Evolutionary conservation across 2,113 vertebrate species (phyloP).

Genomic region (Pachypanchax playfairii): DNA sequence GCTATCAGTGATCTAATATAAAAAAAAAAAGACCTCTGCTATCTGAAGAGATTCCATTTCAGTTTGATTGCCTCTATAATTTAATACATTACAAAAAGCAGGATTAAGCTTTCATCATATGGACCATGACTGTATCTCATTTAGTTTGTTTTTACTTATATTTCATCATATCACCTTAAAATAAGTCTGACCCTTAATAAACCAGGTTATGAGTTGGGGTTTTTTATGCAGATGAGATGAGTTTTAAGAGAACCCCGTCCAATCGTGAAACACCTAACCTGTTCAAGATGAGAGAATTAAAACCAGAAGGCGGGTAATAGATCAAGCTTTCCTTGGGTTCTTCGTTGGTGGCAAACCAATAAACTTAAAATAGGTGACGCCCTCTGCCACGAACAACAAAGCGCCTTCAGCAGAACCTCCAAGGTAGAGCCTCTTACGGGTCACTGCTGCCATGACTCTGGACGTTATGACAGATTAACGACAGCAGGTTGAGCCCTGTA

Average conservation of each 20-base stretch:
- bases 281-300: conserved; percentile 60
- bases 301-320: conserved; percentile 60
- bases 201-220: conserved; percentile 41
- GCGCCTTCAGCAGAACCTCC: conserved; percentile 66
- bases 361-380: conserved; percentile 76
- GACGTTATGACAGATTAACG: conserved; percentile 83
- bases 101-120: conserved; percentile 63
- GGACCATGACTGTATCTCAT: conserved; percentile 38
- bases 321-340: conserved; percentile 67
- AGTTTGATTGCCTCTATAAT: conserved; percentile 71
- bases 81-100: conserved; percentile 59
- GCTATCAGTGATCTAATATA: conserved; percentile 74
- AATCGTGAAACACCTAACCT: conserved; percentile 54
- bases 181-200: conserved; percentile 47
- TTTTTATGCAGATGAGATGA: conserved; percentile 44
- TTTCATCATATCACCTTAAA: conserved; percentile 39
- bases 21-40: conserved; percentile 62
- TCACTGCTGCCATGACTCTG: conserved; percentile 65
- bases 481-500: conserved; percentile 77
- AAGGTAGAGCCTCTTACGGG: conserved; percentile 72
- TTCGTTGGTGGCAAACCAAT: conserved; percentile 75
- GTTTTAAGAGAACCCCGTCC: conserved; percentile 52
- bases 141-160: conserved; percentile 42
- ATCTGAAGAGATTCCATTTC: conserved; percentile 62
- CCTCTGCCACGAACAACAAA: conserved; percentile 74